A percentile compares a stretch with the other conserved stretches of the same genome.
phyloP scores from a whole-genome alignment of 2,888 invertebrate species.

The Chrysopilus asiliformis region DNA sequence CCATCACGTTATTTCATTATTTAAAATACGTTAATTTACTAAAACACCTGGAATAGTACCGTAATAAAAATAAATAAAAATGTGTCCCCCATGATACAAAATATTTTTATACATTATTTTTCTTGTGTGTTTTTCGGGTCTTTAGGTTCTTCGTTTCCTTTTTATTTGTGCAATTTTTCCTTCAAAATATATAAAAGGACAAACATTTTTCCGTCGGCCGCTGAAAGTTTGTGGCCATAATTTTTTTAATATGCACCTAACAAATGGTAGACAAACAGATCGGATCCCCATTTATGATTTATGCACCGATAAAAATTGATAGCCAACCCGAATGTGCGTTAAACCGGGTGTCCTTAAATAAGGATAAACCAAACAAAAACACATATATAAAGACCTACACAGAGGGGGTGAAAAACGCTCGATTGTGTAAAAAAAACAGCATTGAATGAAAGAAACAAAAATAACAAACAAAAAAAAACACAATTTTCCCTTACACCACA shows the following conservation, averaged over 20 bases:
- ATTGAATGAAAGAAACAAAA: neutral
- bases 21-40: too few species aligned
- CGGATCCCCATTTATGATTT: conserved; percentile 11
- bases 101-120: too few species aligned
- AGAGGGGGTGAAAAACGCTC: too few species aligned
- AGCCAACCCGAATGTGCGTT: conserved; percentile 10
- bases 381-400: conserved; percentile 4
- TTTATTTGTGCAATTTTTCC: too few species aligned
- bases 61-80: too few species aligned
- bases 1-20: too few species aligned
- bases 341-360: conserved; percentile 7
- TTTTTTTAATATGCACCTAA: conserved; percentile 7
- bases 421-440: conserved; percentile 1
- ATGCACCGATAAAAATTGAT: conserved; percentile 11
- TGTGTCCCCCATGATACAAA: too few species aligned
- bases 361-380: conserved; percentile 5
- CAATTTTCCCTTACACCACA: neutral
- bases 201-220: neutral
- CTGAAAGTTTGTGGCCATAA: neutral
- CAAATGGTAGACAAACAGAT: conserved; percentile 10
- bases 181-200: too few species aligned
- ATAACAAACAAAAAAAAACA: neutral
- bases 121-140: too few species aligned
- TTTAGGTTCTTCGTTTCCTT: too few species aligned
- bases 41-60: too few species aligned